A percentile compares a stretch with the other conserved stretches of the same genome.
phyloP scores from a whole-genome alignment of 2,797 vertebrate genomes.

The Todus mexicanus region DNA sequence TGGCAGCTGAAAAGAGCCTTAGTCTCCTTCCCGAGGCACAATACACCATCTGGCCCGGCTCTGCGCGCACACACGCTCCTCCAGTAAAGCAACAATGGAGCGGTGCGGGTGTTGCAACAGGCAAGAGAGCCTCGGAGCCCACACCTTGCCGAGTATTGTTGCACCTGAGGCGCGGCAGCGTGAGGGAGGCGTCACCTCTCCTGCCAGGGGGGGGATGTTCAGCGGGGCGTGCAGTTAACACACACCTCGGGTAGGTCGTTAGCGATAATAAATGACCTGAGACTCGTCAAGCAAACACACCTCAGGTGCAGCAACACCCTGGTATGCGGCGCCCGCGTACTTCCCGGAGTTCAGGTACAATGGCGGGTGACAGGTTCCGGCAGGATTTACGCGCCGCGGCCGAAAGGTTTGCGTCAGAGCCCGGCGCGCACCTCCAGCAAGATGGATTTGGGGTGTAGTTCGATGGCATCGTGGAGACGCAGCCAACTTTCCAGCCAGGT shows the following conservation, averaged over 20 bases:
- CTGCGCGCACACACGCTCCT: neutral
- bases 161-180: neutral
- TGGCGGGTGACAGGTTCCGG: neutral
- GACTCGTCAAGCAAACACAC: neutral
- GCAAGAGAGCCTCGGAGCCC: neutral
- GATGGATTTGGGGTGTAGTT: neutral
- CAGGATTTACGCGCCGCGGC: neutral
- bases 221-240: neutral
- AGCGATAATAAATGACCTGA: neutral
- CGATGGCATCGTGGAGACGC: too few species aligned
- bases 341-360: neutral
- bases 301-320: conserved; percentile 25
- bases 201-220: neutral
- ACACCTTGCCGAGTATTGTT: neutral
- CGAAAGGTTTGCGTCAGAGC: neutral
- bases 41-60: neutral
- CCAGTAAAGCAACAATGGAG: neutral
- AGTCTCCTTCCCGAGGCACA: neutral
- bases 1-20: neutral
- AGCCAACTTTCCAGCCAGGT: neutral
- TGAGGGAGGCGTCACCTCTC: neutral
- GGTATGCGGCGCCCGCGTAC: neutral
- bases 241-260: neutral
- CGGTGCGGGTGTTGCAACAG: neutral
- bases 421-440: neutral